These are phyloP conservation scores for Magallana nippona DNA, from an alignment of 2,888 invertebrate species.

Conservation along the genomic window DNA sequence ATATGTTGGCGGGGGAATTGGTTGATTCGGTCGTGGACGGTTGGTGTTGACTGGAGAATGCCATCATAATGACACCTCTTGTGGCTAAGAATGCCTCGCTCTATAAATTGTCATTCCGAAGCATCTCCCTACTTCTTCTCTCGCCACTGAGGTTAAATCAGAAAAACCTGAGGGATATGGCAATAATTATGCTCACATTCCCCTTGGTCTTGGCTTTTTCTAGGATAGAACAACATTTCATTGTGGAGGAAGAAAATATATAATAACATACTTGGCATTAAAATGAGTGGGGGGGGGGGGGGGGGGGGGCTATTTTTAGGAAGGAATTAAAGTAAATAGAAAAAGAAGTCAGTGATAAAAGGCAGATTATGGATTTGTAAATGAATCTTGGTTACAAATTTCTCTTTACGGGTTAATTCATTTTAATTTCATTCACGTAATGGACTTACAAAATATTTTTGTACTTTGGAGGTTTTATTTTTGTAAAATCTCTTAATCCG, in stretches of 20 bases:
- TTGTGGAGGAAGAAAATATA: not conserved
- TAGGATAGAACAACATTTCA: too few species aligned
- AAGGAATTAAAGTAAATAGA: not conserved
- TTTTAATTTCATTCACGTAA: slow-evolving; percentile 17
- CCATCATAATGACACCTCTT: slow-evolving; percentile 24
- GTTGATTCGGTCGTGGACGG: not conserved
- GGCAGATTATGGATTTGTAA: not conserved
- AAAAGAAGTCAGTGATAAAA: not conserved
- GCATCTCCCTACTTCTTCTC: not conserved
- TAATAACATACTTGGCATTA: slow-evolving; percentile 7
- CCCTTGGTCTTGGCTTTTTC: too few species aligned
- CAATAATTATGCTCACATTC: not conserved
- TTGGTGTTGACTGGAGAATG: slow-evolving; percentile 22
- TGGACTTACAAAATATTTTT: slow-evolving; percentile 14
- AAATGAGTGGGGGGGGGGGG: not conserved
- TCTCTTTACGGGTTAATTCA: not conserved
- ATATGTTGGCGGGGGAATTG: not conserved
- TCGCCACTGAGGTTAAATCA: slow-evolving; percentile 27
- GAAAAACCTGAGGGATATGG: slow-evolving; percentile 28
- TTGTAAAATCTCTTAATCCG: not conserved
- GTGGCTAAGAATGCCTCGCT: slow-evolving; percentile 9
- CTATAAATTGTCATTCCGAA: slow-evolving; percentile 16
- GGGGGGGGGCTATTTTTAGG: not conserved
- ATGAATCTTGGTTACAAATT: slow-evolving; percentile 7
- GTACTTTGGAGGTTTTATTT: slow-evolving; percentile 25